Conservation (phyloP, 2,797 vertebrate species). For the Lagocephalus sceleratus region DNA sequence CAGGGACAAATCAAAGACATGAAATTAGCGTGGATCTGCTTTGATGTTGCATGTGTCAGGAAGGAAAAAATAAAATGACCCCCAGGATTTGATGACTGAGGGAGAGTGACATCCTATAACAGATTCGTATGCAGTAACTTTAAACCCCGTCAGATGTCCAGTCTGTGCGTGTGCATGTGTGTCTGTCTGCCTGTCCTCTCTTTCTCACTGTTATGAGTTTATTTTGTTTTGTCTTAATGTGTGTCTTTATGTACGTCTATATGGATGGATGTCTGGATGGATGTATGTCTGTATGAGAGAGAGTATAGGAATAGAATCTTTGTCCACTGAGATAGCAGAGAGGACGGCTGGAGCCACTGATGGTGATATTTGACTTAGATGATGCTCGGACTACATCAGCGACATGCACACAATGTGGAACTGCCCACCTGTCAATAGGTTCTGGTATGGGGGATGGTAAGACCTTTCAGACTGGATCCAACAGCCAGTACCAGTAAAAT, state of each 20-base stretch:
- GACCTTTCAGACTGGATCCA: too few species aligned
- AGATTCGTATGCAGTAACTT: constrained; percentile 63
- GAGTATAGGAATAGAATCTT: constrained; percentile 42
- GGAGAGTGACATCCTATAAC: constrained; percentile 60
- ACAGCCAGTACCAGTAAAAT: too few species aligned
- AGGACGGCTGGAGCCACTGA: constrained; percentile 60
- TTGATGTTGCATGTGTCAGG: constrained; percentile 13
- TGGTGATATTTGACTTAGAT: constrained; percentile 66
- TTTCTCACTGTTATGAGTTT: background rate
- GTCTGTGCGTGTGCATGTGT: constrained; percentile 19
- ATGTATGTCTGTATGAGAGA: constrained; percentile 15
- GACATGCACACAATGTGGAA: too few species aligned
- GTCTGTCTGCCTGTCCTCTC: background rate
- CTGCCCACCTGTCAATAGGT: too few species aligned
- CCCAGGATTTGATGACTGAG: constrained; percentile 48
- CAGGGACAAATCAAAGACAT: constrained; percentile 24
- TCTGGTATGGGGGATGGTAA: too few species aligned
- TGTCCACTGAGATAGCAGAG: constrained; percentile 65
- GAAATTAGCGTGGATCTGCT: constrained; percentile 3
- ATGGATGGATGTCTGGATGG: constrained; percentile 3
- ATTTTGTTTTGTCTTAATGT: constrained; percentile 26
- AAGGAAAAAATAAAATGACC: constrained; percentile 34
- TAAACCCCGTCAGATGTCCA: constrained; percentile 61
- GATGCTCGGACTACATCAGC: constrained; percentile 57
- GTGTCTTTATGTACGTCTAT: constrained; percentile 21